These are phyloP conservation scores for Ptyas mucosa DNA, from an alignment of 2,113 vertebrate species.

Conservation along the genomic window DNA sequence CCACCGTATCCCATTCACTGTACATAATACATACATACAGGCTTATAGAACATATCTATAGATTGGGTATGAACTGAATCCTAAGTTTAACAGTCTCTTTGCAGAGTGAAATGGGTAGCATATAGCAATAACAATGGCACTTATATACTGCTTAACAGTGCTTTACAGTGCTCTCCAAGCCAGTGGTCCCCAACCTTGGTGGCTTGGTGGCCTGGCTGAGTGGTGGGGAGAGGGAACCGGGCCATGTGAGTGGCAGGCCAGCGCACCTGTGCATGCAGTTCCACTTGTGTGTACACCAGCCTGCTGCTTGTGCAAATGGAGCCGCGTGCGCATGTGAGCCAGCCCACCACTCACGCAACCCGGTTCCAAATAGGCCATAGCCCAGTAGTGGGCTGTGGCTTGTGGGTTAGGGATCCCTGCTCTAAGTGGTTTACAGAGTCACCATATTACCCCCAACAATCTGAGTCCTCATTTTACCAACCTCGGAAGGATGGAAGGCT, in stretches of 20 bases:
- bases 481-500: background rate
- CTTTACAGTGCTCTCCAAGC: background rate
- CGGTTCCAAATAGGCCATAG: background rate
- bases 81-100: background rate
- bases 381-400: background rate
- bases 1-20: too few relatives aligned
- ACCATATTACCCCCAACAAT: background rate
- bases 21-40: background rate
- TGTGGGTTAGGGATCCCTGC: too few relatives aligned
- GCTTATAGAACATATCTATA: background rate
- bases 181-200: background rate
- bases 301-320: background rate
- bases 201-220: background rate
- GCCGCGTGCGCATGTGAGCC: background rate
- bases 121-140: background rate
- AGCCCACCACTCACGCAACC: rapidly evolving
- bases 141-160: background rate
- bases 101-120: background rate
- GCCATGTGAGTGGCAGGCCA: rapidly evolving
- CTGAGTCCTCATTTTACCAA: background rate
- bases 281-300: background rate
- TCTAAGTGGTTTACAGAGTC: background rate
- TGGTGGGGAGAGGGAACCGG: too few relatives aligned
- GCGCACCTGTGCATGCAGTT: rapidly evolving
- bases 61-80: background rate